Base-by-base conservation (phyloP, 1,140 invertebrate species). In the Sesamia nonagrioides region DNA sequence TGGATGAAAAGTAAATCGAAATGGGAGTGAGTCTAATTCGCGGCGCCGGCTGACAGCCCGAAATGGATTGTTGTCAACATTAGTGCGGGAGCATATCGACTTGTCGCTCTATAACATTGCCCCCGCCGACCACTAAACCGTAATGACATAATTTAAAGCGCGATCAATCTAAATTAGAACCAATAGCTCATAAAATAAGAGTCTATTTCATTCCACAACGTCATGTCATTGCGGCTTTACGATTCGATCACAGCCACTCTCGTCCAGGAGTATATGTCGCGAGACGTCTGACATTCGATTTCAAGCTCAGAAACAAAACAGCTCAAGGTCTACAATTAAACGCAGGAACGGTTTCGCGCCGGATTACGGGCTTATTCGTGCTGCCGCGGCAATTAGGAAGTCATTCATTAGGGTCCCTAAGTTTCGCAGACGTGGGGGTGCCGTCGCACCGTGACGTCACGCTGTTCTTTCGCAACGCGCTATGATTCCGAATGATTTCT, bases 351-450 rank as follows among this genome's bases (percentile, higher is more conserved):
- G 73, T 91, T 89, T 89, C 88, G 88, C 86, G 87, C 90, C 90
- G 90, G 90, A 92, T 91, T 92, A 91, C 88, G 88, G 88, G 88
- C 89, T 92, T 92, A 91, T 93, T 92, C 90, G 91, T 91, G 91
- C 87, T 88, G 87, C 89, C 84, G 92, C 93, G 91, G 92, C 93
- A 94, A 94, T 94, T 94, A 94, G 93, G 93, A 94, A 94, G 93
- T 94, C 89, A 90, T 92, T 94, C 93, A 94, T 94, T 94, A 94
- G 88, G 92, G 89, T 94, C 93, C 93, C 93, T 94, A 94, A 93
- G 93, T 94, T 94, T 93, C 86, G 93, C 92, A 94, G 93, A 94
- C 93, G 91, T 89, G 90, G 91, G 93, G 93, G 93, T 94, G 92
- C 93, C 92, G 83, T 79, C 86, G 84, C 86, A 80, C 80, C 82